Conservation (phyloP, 1,140 invertebrate species). For the Sitodiplosis mosellana region DNA sequence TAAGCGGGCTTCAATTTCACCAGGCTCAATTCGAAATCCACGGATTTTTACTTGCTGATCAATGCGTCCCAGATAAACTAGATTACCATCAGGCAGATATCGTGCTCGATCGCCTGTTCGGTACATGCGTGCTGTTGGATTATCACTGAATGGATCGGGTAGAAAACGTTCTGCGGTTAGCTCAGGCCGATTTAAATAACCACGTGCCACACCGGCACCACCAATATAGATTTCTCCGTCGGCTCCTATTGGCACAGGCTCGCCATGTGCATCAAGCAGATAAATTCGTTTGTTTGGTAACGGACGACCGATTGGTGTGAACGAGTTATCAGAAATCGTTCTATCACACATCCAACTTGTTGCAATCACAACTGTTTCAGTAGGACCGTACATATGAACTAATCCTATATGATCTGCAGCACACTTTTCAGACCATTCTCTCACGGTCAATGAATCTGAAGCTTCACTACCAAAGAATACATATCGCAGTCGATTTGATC, state of each 20-base stretch:
- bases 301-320: no score
- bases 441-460: no score
- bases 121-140: neutral
- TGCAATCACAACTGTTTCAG: no score
- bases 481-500: no score
- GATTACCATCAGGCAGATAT: neutral
- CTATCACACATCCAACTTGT: no score
- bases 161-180: neutral
- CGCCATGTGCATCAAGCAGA: neutral
- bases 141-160: neutral
- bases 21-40: neutral
- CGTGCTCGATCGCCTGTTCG: neutral
- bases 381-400: no score
- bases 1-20: neutral
- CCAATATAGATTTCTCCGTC: neutral
- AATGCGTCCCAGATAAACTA: neutral
- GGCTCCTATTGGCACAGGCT: neutral
- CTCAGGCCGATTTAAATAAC: neutral
- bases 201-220: neutral
- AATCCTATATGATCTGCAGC: no score
- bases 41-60: neutral
- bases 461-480: no score
- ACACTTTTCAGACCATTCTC: no score
- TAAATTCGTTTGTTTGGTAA: neutral
- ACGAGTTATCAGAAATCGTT: no score